Base-by-base conservation (phyloP, 2,797 vertebrate species). In the Ctenochaetus hawaiiensis region DNA sequence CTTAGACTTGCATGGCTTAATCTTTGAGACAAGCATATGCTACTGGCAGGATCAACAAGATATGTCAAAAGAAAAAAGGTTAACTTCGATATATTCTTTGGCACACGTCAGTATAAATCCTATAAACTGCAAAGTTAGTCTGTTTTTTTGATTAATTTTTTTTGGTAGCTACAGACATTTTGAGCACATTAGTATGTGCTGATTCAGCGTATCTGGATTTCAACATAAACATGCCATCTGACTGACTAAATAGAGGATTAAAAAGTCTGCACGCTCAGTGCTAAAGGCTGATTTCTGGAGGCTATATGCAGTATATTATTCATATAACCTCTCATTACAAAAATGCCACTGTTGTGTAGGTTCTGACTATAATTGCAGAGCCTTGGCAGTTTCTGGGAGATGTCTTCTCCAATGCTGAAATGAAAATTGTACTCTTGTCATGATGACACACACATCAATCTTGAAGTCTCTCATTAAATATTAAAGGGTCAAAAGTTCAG, bases 401-500 rank as follows among this genome's bases (percentile, higher is more conserved):
- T 34, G 13, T 37, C 41, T 14, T 17, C 16, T 18, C 20, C 3
- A 18, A 22, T 12, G 41, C n/a, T 58, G n/a, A 43, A 65, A 43
- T 48, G 12, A 49, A 63, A 37, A 58, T 37, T 39, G 2, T 0
- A 0, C 39, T 61, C 11, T 45, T 12, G 2, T 41, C 13, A 10
- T 43, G 6, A 56, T 63, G 14, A 13, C 41, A 26, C 17, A 7
- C 16, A 41, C 54, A 44, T 60, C 23, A 62, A 48, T 62, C 44
- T 41, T 23, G n/a, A n/a, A 43, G 44, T 70, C 52, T 58, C 23
- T 45, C 20, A 37, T 22, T 18, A 10, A 11, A 58, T 45, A 49
- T 16, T 18, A 4, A 56, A 43, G 23, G 48, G 34, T 63, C n/a
- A 74, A 44, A 53, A 7, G 65, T 63, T 74, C 54, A 70, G 17